Evolutionary conservation across 2,113 vertebrate species (phyloP).

Genomic region (Solea senegalensis): DNA sequence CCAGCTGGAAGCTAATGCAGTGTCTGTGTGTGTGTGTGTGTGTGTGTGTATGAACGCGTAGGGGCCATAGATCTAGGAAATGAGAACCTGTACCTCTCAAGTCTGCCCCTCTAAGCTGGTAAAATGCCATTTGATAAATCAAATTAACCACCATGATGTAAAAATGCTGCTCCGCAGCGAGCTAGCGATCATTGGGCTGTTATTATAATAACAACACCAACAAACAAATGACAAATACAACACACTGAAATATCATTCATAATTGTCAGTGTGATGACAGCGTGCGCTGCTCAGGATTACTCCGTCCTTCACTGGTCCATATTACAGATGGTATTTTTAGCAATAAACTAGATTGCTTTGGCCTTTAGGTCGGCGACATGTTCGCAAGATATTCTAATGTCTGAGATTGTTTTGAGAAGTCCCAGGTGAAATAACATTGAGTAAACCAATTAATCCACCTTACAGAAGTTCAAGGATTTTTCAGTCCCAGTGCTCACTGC

Average conservation of each 20-base stretch:
- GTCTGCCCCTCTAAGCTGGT: conserved; percentile 29
- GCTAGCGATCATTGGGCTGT: conserved; percentile 46
- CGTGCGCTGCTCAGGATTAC: conserved; percentile 44
- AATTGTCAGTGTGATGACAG: conserved; percentile 46
- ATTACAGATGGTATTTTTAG: conserved; percentile 78
- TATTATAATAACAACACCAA: conserved; percentile 51
- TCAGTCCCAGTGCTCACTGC: conserved; percentile 55
- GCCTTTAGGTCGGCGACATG: conserved; percentile 64
- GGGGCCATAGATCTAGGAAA: conserved; percentile 56
- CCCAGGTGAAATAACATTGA: conserved; percentile 75
- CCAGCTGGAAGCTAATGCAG: conserved; percentile 45
- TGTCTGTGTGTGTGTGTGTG: conserved; percentile 14
- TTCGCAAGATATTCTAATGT: conserved; percentile 70
- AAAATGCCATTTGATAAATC: conserved; percentile 69
- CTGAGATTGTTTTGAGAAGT: conserved; percentile 77
- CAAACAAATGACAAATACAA: conserved; percentile 50
- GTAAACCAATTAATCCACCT: conserved; percentile 82
- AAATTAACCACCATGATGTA: conserved; percentile 56
- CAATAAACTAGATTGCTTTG: conserved; percentile 77
- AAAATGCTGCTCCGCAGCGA: conserved; percentile 43
- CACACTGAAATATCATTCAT: conserved; percentile 47
- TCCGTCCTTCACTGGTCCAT: conserved; percentile 63
- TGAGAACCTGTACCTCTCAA: conserved; percentile 45
- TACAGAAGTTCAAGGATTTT: conserved; percentile 70
- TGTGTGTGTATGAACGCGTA: conserved; percentile 5